Conservation (phyloP, 2,797 vertebrate genomes). For the Oreochromis grahami region DNA sequence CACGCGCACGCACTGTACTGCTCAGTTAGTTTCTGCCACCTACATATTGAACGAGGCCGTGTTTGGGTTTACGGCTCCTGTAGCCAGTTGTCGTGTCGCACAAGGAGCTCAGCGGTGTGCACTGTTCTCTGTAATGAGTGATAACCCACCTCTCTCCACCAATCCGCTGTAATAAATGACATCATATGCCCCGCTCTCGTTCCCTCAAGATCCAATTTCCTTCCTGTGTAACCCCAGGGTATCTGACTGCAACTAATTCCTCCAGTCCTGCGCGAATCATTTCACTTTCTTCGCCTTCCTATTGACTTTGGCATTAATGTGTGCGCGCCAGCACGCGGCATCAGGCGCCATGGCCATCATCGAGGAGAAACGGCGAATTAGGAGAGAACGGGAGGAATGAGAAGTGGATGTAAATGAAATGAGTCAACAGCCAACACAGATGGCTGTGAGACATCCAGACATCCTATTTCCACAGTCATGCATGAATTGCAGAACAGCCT, state of each 20-base stretch:
- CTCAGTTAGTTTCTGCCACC: constrained; percentile 42
- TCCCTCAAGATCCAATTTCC: constrained; percentile 60
- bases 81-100: constrained; percentile 33
- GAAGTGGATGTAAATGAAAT: constrained; percentile 15
- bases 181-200: constrained; percentile 34
- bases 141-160: constrained; percentile 23
- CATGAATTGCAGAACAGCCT: constrained; percentile 2
- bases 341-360: constrained; percentile 20
- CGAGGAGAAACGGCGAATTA: constrained; percentile 19
- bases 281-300: constrained; percentile 18
- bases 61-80: constrained; percentile 42
- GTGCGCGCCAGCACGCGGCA: constrained; percentile 12
- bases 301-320: constrained; percentile 51
- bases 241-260: constrained; percentile 38
- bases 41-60: constrained; percentile 7
- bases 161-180: constrained; percentile 53
- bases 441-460: constrained; percentile 12
- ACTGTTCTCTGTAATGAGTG: constrained; percentile 39
- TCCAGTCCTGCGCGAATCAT: constrained; percentile 49
- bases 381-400: background rate
- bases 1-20: constrained; percentile 26
- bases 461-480: constrained; percentile 22
- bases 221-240: constrained; percentile 37
- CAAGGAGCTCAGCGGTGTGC: constrained; percentile 41
- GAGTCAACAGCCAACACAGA: constrained; percentile 39